Conservation (phyloP, 2,113 vertebrate species). For the Panurus biarmicus region DNA sequence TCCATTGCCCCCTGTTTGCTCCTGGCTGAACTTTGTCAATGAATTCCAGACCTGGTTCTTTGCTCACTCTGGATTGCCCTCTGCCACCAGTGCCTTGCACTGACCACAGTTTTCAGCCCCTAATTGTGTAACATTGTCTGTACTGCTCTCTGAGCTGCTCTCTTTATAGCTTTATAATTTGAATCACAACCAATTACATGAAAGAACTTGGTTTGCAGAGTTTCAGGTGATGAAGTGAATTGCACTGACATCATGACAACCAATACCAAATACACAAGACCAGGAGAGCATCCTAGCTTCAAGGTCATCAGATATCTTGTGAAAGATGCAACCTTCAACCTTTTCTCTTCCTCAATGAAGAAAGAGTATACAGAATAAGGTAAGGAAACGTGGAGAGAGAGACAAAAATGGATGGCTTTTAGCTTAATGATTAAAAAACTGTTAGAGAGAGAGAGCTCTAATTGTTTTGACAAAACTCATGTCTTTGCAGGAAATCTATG, state of each 20-base stretch:
- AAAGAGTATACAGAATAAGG: background rate
- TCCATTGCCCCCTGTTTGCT: background rate
- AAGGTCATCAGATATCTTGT: background rate
- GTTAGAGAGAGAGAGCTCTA: background rate
- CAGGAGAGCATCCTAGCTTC: background rate
- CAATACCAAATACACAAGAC: no score
- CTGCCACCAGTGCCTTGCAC: background rate
- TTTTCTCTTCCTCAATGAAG: background rate
- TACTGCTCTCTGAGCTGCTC: background rate
- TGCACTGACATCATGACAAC: background rate
- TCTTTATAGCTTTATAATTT: background rate
- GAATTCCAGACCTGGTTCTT: background rate
- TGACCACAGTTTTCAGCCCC: background rate
- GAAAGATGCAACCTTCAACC: background rate
- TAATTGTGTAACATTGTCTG: background rate
- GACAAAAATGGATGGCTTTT: background rate
- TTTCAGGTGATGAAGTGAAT: background rate
- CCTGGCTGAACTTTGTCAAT: background rate
- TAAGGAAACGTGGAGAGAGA: background rate
- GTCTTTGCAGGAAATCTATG: background rate
- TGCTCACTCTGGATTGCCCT: background rate
- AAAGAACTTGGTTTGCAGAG: background rate
- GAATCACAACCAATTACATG: background rate
- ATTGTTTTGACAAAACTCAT: background rate
- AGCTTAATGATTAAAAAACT: background rate